Percentiles rank a stretch among this genome's conserved stretches.
These are phyloP conservation scores for Blastobasis lacticolella DNA, from an alignment of 2,888 invertebrate genomes.

Conservation along the genomic window DNA sequence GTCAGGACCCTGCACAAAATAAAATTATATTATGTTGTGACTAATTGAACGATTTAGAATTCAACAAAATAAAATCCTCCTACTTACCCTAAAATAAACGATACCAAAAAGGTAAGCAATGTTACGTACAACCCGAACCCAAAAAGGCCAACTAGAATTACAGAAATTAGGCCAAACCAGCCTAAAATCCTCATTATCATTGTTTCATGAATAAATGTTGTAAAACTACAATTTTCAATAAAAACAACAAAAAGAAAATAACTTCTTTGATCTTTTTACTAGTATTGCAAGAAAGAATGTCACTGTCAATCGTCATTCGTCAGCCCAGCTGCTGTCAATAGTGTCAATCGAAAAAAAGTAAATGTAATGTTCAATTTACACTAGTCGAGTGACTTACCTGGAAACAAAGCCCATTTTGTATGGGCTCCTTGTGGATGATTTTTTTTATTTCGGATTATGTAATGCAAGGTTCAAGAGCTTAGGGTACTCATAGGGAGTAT, in stretches of 20 bases:
- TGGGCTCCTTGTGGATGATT: too few relatives aligned
- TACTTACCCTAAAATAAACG: constrained; percentile 62
- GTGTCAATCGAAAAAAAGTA: too few relatives aligned
- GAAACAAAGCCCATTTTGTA: too few relatives aligned
- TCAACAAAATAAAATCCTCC: constrained; percentile 11
- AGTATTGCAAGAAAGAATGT: neutral
- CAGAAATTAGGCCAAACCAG: constrained; percentile 58
- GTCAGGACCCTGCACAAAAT: constrained; percentile 44
- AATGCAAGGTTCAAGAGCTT: too few relatives aligned
- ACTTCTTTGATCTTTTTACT: neutral
- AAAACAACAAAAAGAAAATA: constrained; percentile 22
- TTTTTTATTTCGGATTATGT: too few relatives aligned
- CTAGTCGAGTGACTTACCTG: too few relatives aligned
- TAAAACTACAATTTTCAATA: constrained; percentile 25
- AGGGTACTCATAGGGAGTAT: too few relatives aligned
- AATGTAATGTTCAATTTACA: too few relatives aligned
- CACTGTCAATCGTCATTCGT: too few relatives aligned
- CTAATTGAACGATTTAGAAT: neutral
- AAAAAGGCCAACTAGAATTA: constrained; percentile 53
- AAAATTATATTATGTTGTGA: neutral
- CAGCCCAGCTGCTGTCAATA: too few relatives aligned
- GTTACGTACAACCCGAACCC: constrained; percentile 57
- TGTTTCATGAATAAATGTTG: constrained; percentile 15
- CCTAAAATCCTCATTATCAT: constrained; percentile 45
- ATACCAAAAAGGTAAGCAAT: constrained; percentile 47